Conservation (phyloP, 23 tunicate species). For the Ciona savignyi region DNA sequence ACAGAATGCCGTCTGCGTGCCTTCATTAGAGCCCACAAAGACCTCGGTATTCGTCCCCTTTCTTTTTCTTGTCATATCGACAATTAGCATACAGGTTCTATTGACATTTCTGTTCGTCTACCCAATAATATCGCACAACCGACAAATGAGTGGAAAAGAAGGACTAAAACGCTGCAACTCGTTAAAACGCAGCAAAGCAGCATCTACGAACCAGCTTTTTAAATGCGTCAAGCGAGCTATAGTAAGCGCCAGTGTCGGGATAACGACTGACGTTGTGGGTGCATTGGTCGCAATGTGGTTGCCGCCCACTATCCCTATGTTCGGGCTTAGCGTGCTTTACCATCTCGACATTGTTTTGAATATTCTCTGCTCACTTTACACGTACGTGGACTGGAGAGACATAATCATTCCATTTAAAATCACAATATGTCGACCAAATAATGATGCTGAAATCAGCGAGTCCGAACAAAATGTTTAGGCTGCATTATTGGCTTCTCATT, state of each 20-base stretch:
- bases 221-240: constrained; percentile 23
- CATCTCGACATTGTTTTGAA: constrained; percentile 18
- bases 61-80: neutral
- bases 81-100: neutral
- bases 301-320: constrained; percentile 24
- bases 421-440: too few species aligned
- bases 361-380: constrained; percentile 17
- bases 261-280: constrained; percentile 38
- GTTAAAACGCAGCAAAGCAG: neutral
- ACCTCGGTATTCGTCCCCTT: neutral
- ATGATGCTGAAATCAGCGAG: too few species aligned
- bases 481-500: too few species aligned
- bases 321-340: constrained; percentile 14
- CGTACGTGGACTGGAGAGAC: constrained; percentile 30
- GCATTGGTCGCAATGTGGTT: constrained; percentile 22
- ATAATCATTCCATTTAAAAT: constrained; percentile 17
- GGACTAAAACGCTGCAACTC: neutral
- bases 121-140: neutral
- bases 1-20: neutral
- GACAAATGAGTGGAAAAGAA: neutral
- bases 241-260: constrained; percentile 27
- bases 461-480: too few species aligned
- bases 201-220: constrained; percentile 7
- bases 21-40: neutral
- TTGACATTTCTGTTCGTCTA: constrained; percentile 1